Evolutionary conservation across 2,797 vertebrate species (phyloP).

Genomic region (Sebastes melanostomus): DNA sequence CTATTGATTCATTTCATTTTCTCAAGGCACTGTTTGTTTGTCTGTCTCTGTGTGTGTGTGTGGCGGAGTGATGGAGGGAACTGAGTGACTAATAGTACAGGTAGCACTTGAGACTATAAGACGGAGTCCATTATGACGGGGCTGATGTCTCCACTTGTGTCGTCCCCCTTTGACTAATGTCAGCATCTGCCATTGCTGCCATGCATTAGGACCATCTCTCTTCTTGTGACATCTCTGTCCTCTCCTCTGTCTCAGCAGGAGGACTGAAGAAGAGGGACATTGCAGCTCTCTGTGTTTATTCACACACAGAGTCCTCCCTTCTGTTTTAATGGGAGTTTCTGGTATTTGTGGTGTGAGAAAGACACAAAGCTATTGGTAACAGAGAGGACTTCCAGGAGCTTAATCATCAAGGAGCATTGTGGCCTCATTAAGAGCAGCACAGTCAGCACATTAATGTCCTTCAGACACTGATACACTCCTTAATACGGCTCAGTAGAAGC

Average conservation of each 20-base stretch:
- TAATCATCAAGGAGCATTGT: slow-evolving; percentile 49
- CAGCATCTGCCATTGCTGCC: slow-evolving; percentile 5
- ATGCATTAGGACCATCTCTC: slow-evolving; percentile 37
- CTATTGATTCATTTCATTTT: slow-evolving; percentile 68
- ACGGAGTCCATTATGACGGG: slow-evolving; percentile 51
- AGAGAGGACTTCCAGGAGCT: slow-evolving; percentile 30
- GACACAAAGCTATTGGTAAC: background rate
- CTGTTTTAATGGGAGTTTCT: slow-evolving; percentile 26
- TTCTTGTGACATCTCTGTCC: slow-evolving; percentile 27
- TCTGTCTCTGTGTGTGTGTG: background rate
- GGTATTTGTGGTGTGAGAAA: slow-evolving; percentile 23
- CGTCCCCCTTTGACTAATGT: slow-evolving; percentile 54
- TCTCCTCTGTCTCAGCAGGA: slow-evolving; percentile 5
- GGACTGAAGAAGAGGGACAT: background rate
- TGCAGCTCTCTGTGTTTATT: slow-evolving; percentile 2
- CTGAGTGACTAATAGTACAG: slow-evolving; percentile 50
- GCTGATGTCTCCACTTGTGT: slow-evolving; percentile 47
- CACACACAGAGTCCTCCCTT: background rate
- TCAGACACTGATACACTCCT: slow-evolving; percentile 44
- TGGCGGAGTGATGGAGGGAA: slow-evolving; percentile 52
- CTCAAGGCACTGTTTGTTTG: slow-evolving; percentile 59
- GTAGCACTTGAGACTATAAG: slow-evolving; percentile 47
- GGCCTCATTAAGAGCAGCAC: slow-evolving; percentile 57
- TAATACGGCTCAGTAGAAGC: slow-evolving; percentile 21
- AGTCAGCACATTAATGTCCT: slow-evolving; percentile 59